Percentiles rank a stretch among this genome's conserved stretches.
phyloP scores from a whole-genome alignment of 1,140 invertebrate genomes.

The Drosophila leontia region DNA sequence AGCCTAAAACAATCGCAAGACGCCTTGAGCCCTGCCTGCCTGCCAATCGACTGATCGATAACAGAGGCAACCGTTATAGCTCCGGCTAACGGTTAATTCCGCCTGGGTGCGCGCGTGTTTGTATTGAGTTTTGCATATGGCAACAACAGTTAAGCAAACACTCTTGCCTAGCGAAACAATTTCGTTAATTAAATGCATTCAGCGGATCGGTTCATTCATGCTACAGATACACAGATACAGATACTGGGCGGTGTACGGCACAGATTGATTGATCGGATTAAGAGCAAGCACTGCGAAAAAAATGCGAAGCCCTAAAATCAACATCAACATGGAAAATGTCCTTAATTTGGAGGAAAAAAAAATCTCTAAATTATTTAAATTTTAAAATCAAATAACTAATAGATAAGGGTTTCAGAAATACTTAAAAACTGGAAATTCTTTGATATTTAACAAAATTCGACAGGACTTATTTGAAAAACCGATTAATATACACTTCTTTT shows the following conservation, averaged over 20 bases:
- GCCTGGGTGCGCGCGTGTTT: slow-evolving; percentile 7
- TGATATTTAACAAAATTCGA: too few species aligned
- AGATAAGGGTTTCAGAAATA: too few species aligned
- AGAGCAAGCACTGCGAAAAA: slow-evolving; percentile 4
- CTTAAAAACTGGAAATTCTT: neutral
- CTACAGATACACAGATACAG: slow-evolving; percentile 19
- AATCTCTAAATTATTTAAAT: neutral
- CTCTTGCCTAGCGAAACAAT: slow-evolving; percentile 34
- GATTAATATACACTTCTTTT: neutral
- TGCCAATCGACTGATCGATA: slow-evolving; percentile 50
- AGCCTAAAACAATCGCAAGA: slow-evolving; percentile 20
- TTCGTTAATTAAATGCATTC: slow-evolving; percentile 54
- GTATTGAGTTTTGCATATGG: slow-evolving; percentile 32
- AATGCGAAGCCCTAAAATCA: neutral
- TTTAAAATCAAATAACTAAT: too few species aligned
- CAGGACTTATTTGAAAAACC: neutral
- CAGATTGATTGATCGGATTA: slow-evolving; percentile 46
- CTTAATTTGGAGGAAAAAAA: neutral
- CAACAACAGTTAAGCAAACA: slow-evolving; percentile 49
- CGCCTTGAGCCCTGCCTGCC: slow-evolving; percentile 21
- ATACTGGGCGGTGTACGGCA: slow-evolving; percentile 16
- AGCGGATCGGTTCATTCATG: slow-evolving; percentile 32
- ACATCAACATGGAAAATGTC: neutral
- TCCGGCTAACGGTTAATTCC: slow-evolving; percentile 38
- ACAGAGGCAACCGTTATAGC: slow-evolving; percentile 27